A percentile compares a stretch with the other conserved stretches of the same genome.
These are phyloP conservation scores for Meleagris gallopavo DNA, from an alignment of 2,113 vertebrate species.

Conservation along the genomic window DNA sequence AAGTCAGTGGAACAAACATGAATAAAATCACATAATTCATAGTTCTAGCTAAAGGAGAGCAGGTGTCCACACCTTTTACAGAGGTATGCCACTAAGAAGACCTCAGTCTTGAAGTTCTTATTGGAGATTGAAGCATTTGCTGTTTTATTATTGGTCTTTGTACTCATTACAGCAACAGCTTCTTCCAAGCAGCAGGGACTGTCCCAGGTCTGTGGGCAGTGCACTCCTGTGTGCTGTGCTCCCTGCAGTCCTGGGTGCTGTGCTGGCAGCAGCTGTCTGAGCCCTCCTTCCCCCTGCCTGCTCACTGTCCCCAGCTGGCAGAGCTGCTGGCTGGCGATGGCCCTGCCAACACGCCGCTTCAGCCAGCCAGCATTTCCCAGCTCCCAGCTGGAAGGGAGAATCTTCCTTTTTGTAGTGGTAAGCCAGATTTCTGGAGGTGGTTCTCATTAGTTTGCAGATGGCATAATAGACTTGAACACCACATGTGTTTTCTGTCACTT, in stretches of 20 bases:
- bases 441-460: not conserved
- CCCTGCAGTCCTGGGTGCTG: not conserved
- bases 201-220: not conserved
- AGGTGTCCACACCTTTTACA: not conserved
- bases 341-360: not conserved
- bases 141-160: not conserved
- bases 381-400: not conserved
- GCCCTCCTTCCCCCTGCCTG: not conserved
- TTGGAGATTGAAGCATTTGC: not conserved
- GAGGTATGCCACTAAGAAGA: not conserved
- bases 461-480: not conserved
- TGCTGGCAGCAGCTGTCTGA: not conserved
- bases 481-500: not conserved
- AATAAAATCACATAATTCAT: not conserved
- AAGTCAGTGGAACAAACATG: not conserved
- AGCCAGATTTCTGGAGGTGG: not conserved
- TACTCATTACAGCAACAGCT: not conserved
- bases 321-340: accelerated
- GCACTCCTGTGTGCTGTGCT: not conserved
- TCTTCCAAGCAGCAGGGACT: not conserved
- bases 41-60: not conserved
- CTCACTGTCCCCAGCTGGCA: not conserved
- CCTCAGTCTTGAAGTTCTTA: not conserved
- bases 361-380: not conserved
- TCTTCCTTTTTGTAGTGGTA: not conserved